Conservation (phyloP, 2,888 invertebrate genomes). For the Nebria salina region DNA sequence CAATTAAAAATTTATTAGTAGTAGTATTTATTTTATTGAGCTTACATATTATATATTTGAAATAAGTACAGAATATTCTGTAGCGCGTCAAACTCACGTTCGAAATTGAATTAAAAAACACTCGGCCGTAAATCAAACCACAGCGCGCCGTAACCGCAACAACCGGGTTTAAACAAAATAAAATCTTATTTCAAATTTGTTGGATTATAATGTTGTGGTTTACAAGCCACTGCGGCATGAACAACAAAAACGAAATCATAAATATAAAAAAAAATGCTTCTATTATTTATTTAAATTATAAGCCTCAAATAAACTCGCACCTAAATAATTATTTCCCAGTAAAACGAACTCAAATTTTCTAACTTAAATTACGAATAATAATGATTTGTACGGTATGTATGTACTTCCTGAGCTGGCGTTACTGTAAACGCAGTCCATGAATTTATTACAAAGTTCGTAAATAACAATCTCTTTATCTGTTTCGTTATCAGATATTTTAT, state of each 20-base stretch:
- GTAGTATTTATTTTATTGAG: too few relatives aligned
- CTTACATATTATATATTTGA: too few relatives aligned
- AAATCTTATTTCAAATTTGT: background rate
- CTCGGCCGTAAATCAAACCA: background rate
- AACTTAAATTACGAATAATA: too few relatives aligned
- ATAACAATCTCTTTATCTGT: background rate
- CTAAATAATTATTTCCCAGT: too few relatives aligned
- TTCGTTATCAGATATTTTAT: constrained; percentile 1
- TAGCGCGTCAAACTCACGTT: background rate
- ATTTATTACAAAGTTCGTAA: background rate
- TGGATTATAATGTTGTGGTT: background rate
- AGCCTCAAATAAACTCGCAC: background rate
- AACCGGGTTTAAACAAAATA: background rate
- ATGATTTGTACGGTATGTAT: background rate
- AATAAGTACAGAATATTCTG: background rate
- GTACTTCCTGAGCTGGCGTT: background rate
- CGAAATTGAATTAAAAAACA: background rate
- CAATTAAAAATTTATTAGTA: too few relatives aligned
- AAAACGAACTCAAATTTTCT: too few relatives aligned
- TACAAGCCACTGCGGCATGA: background rate
- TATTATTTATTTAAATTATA: background rate
- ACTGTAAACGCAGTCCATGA: background rate
- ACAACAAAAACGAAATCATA: background rate
- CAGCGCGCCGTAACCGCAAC: background rate
- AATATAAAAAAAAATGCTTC: background rate